These are phyloP conservation scores for Mesorhabditis belari DNA, from an alignment of 2,888 invertebrate species.

Conservation along the genomic window DNA sequence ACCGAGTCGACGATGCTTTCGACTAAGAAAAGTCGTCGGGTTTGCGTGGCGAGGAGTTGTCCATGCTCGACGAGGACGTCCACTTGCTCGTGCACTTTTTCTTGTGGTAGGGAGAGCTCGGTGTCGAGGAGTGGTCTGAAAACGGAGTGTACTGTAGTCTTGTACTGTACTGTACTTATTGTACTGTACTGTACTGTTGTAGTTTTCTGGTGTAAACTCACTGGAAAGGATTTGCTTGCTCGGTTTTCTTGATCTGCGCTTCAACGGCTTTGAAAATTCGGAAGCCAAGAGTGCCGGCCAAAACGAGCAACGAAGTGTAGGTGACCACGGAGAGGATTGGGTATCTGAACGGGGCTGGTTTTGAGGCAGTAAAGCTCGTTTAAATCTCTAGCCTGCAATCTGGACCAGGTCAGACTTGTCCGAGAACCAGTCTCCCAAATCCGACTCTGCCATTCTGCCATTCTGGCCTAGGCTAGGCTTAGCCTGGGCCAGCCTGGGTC, in stretches of 20 bases:
- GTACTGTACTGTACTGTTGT: slow-evolving; percentile 1
- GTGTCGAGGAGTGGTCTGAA: slow-evolving; percentile 67
- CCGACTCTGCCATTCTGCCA: no score
- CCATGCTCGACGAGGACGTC: slow-evolving; percentile 79
- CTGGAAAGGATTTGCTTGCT: slow-evolving; percentile 97
- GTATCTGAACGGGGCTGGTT: neutral
- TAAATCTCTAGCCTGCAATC: slow-evolving; percentile 17
- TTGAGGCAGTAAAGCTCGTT: neutral
- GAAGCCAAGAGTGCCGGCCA: slow-evolving; percentile 82
- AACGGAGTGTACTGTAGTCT: slow-evolving; percentile 4
- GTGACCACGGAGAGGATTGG: slow-evolving; percentile 71
- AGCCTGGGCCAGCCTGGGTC: no score
- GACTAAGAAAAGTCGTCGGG: slow-evolving; percentile 87
- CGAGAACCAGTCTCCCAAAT: no score
- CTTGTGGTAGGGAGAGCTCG: slow-evolving; percentile 79
- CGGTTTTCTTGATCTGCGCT: slow-evolving; percentile 68
- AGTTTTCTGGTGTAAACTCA: slow-evolving; percentile 59
- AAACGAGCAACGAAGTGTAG: slow-evolving; percentile 77
- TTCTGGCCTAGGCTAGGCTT: no score
- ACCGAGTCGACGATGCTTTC: slow-evolving; percentile 83
- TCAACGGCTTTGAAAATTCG: slow-evolving; percentile 57
- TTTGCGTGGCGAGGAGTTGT: slow-evolving; percentile 73
- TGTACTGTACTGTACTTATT: neutral
- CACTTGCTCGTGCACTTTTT: slow-evolving; percentile 80
- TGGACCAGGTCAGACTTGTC: slow-evolving; percentile 21